phyloP scores from a whole-genome alignment of 2,113 vertebrate genomes.

The Formicarius rufipectus region DNA sequence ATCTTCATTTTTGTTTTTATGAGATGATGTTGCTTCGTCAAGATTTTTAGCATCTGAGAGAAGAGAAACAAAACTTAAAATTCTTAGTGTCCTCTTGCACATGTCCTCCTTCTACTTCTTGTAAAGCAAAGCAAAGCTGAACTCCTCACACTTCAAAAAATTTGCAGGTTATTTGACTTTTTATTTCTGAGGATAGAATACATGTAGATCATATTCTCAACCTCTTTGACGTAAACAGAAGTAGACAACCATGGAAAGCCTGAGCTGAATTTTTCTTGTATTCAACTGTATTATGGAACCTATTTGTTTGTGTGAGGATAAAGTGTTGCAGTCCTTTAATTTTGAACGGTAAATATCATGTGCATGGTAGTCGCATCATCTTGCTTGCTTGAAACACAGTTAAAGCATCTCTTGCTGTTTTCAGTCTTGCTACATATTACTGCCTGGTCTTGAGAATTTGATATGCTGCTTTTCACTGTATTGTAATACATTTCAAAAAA shows the following conservation, averaged over 20 bases:
- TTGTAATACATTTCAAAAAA: not conserved
- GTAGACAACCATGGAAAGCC: not conserved
- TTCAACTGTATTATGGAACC: not conserved
- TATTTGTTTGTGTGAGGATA: not conserved
- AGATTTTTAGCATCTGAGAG: not conserved
- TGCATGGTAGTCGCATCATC: not conserved
- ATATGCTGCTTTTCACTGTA: not conserved
- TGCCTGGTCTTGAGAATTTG: not conserved
- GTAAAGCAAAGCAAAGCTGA: not conserved
- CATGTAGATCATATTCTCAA: not conserved
- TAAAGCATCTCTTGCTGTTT: not conserved
- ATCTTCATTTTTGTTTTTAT: not conserved
- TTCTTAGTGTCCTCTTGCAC: not conserved
- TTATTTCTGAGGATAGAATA: not conserved
- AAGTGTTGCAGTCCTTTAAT: not conserved
- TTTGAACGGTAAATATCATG: not conserved
- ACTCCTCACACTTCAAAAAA: not conserved
- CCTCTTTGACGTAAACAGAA: not conserved
- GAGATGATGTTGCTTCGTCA: not conserved
- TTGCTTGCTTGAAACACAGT: not conserved
- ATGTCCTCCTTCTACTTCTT: not conserved
- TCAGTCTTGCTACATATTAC: not conserved
- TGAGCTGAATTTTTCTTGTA: not conserved
- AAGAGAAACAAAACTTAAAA: not conserved
- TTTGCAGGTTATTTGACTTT: not conserved